A percentile compares a stretch with the other conserved stretches of the same genome.
Conservation (phyloP, 2,113 vertebrate genomes). For the Notiomystis cincta region DNA sequence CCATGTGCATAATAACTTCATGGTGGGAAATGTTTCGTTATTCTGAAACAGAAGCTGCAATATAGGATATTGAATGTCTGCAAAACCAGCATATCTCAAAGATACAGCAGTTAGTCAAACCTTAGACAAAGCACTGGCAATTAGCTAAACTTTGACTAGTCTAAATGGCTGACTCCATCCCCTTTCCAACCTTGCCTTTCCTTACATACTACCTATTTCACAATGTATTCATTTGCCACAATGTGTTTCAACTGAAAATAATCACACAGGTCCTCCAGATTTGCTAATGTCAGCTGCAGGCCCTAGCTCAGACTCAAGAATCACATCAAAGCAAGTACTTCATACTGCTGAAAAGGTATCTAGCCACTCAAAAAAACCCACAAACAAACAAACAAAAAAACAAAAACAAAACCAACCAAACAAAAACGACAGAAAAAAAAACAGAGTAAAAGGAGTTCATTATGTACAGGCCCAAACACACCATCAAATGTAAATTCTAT, state of each 20-base stretch:
- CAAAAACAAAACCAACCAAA: too few species aligned
- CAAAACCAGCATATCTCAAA: neutral
- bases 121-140: neutral
- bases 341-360: neutral
- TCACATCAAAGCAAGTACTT: neutral
- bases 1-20: neutral
- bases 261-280: neutral
- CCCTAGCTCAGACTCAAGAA: neutral
- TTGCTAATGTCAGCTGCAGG: neutral
- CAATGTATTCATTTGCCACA: neutral
- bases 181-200: neutral
- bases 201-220: neutral
- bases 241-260: neutral
- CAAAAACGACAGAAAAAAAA: too few species aligned
- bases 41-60: neutral
- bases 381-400: too few species aligned
- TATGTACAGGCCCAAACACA: neutral
- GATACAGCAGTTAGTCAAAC: neutral
- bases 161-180: neutral
- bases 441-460: neutral
- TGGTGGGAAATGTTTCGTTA: neutral
- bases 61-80: neutral
- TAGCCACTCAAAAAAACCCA: neutral
- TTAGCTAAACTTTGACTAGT: neutral
- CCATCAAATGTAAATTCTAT: neutral